phyloP scores from a whole-genome alignment of 1,140 invertebrate species.

The Diorhabda carinulata region DNA sequence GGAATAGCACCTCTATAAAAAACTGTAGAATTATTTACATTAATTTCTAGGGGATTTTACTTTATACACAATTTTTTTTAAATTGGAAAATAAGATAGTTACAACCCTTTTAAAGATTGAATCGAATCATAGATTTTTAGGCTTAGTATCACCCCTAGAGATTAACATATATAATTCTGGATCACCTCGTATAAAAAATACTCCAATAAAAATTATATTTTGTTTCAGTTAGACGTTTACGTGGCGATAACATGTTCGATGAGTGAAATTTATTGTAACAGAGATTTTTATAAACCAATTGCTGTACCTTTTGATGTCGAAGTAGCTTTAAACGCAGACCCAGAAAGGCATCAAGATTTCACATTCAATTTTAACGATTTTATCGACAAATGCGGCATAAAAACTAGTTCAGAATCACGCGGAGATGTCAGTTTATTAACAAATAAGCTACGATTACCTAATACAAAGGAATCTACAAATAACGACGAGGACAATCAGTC shows the following conservation, averaged over 20 bases:
- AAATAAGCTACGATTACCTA: conserved; percentile 55
- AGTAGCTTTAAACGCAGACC: conserved; percentile 69
- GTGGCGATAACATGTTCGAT: conserved; percentile 88
- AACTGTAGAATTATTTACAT: no score
- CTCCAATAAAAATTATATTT: background rate
- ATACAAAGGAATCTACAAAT: conserved; percentile 40
- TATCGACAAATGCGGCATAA: conserved; percentile 36
- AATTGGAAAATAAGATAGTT: no score
- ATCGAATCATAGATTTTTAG: no score
- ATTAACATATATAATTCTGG: no score
- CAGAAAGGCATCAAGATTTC: conserved; percentile 25
- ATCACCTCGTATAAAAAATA: no score
- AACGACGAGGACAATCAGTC: conserved; percentile 35
- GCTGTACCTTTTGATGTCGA: conserved; percentile 92
- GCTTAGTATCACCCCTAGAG: no score
- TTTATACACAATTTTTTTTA: no score
- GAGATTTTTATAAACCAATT: conserved; percentile 85
- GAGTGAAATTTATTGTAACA: conserved; percentile 75
- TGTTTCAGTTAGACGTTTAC: conserved; percentile 80
- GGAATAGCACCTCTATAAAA: no score
- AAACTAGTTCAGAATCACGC: conserved; percentile 12
- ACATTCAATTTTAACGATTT: conserved; percentile 52
- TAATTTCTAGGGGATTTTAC: no score
- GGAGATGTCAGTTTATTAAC: conserved; percentile 68
- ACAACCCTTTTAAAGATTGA: no score